Conservation (phyloP, 1,140 invertebrate species). For the Drosophila ironensis region DNA sequence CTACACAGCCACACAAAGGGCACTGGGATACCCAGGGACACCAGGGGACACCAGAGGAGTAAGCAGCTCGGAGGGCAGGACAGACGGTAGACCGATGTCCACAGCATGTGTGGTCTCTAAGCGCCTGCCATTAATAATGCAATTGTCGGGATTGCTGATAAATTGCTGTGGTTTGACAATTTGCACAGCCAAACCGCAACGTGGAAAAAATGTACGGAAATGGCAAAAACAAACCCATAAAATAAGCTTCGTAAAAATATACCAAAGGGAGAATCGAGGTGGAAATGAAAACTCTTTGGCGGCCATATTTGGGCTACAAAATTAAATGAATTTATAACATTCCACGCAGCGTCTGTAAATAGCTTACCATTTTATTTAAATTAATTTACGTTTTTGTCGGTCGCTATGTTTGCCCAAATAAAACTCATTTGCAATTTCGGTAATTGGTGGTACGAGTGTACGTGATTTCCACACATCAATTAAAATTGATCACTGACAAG, state of each 20-base stretch:
- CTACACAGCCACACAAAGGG: conserved; percentile 22
- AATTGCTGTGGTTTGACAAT: conserved; percentile 74
- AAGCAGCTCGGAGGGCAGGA: too few species aligned
- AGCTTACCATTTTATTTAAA: conserved; percentile 1
- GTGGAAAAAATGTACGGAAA: conserved; percentile 12
- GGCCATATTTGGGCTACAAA: conserved; percentile 22
- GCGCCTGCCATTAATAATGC: conserved; percentile 72
- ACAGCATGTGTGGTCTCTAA: conserved; percentile 60
- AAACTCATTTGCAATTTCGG: conserved; percentile 27
- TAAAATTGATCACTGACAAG: conserved; percentile 38
- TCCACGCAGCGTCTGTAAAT: neutral
- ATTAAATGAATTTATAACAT: conserved; percentile 37
- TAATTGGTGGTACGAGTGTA: conserved; percentile 35
- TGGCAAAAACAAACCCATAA: neutral
- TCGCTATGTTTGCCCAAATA: conserved; percentile 17
- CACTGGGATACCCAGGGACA: conserved; percentile 12
- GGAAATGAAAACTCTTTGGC: conserved; percentile 5
- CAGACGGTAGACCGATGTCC: conserved; percentile 5
- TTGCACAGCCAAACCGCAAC: conserved; percentile 56
- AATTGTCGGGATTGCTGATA: conserved; percentile 69
- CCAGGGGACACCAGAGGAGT: conserved; percentile 1
- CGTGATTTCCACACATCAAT: conserved; percentile 7
- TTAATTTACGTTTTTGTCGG: conserved; percentile 4
- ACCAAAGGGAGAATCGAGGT: neutral
- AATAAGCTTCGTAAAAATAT: conserved; percentile 7